Percentiles rank a stretch among this genome's conserved stretches.
Evolutionary conservation across 2,797 vertebrate genomes (phyloP).

Genomic region (Anniella stebbinsi): DNA sequence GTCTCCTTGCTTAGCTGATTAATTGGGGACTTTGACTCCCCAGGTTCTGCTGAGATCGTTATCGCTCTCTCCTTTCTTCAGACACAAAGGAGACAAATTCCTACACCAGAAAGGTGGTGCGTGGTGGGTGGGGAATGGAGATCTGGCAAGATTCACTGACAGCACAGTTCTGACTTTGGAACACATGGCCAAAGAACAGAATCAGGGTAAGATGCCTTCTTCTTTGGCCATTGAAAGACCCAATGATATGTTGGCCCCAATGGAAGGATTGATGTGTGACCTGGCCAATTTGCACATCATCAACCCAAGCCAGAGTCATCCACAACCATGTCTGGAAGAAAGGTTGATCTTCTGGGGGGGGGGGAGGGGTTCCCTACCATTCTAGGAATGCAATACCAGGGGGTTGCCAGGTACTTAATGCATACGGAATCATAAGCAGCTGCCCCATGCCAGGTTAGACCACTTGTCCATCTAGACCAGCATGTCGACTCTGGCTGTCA

Average conservation of each 20-base stretch:
- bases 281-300: neutral
- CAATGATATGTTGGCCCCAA: neutral
- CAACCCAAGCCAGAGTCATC: neutral
- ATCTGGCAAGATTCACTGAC: neutral
- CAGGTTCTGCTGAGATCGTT: constrained; percentile 2
- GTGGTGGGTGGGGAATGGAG: too few species aligned
- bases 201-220: too few species aligned
- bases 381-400: neutral
- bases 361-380: too few species aligned
- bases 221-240: neutral
- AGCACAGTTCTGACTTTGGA: neutral
- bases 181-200: accelerated
- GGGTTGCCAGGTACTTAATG: too few species aligned
- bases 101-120: neutral
- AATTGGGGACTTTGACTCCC: constrained; percentile 45
- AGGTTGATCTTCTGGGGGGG: too few species aligned
- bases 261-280: neutral
- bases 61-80: neutral
- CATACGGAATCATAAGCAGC: neutral
- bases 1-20: constrained; percentile 22
- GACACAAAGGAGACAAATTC: neutral
- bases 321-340: neutral
- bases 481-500: neutral
- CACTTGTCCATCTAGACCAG: neutral
- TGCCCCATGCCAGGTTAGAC: neutral